Base-by-base conservation (phyloP, 2,113 vertebrate species). In the Excalfactoria chinensis region DNA sequence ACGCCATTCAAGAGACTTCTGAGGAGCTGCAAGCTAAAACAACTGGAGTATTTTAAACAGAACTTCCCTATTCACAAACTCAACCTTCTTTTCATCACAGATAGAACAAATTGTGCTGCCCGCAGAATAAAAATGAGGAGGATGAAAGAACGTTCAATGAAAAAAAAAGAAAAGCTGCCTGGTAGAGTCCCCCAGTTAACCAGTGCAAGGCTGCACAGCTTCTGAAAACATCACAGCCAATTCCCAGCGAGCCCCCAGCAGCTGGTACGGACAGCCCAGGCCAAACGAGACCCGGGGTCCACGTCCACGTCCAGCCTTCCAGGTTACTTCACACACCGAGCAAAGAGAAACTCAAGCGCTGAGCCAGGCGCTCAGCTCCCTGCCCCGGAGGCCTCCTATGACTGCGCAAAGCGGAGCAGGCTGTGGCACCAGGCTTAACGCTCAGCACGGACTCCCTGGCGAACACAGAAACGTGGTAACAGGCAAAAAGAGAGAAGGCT, bases 101-200 rank as follows among this genome's bases (percentile, higher is more conserved):
- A 94, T 17, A 73, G 78, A 93, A 93, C 91, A 91, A 90, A 92
- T 60, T 3, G 67, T 68, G 84, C 82, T 92, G 91, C 78, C 64
- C 48, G 20, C 64, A 64, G 94, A 96, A 96, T 93, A 76, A 93
- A 92, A 95, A 96, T 94, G 89, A 96, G 85, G 68, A 95, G 32
- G 56, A 89, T 89, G 89, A 95, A 95, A 95, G 78, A 76, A 73
- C 75, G 34, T 70, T 85, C 71, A 44, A 30, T 44, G 23, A 23
- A 26, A 76, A 85, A 90, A 37, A 37, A 37, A 87, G 49, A 89
- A 93, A 94, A 90, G 64, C 94, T 62, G 55, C 46, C 81, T 89
- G 59, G 59, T 67, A 76, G 74, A 89, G 87, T 30, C 10, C 28
- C n/a, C 13, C 34, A 59, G 55, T 73, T 77, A 86, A 88, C 40